A percentile compares a stretch with the other conserved stretches of the same genome.
Conservation (phyloP, 2,797 vertebrate species). For the Artibeus lituratus region DNA sequence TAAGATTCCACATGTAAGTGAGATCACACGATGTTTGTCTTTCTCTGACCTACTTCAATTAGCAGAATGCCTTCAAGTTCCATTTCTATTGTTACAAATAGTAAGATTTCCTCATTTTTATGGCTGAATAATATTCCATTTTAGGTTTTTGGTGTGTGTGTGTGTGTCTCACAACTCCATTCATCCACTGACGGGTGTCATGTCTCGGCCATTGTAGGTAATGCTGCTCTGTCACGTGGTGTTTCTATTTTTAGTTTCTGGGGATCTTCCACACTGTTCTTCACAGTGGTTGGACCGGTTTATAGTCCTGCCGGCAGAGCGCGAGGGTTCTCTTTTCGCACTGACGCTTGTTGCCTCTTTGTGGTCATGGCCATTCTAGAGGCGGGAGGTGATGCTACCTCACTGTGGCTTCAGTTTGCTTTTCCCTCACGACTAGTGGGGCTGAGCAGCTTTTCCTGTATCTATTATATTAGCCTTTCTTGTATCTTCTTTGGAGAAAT, state of each 20-base stretch:
- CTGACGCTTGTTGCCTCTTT: neutral
- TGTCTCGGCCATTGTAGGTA: no score
- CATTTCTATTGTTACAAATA: no score
- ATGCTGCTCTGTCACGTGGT: no score
- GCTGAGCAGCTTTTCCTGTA: no score
- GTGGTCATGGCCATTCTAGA: neutral
- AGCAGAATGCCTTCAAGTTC: no score
- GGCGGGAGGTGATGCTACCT: neutral
- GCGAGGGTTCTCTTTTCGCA: neutral
- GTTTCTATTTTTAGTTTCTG: no score
- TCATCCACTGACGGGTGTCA: neutral
- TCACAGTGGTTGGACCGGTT: accelerated
- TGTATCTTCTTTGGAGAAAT: neutral
- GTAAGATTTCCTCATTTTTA: neutral
- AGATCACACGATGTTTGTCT: no score
- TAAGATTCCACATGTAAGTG: neutral
- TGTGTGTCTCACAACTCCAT: neutral
- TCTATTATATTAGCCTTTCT: no score
- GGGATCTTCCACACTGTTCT: no score
- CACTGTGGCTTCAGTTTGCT: neutral
- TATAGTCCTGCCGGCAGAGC: no score
- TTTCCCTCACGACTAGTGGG: no score
- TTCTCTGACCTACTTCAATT: no score
- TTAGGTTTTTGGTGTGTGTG: neutral
- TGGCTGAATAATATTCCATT: neutral